These are phyloP conservation scores for Trichonephila clavipes DNA, from an alignment of 1,140 invertebrate genomes.

Conservation along the genomic window DNA sequence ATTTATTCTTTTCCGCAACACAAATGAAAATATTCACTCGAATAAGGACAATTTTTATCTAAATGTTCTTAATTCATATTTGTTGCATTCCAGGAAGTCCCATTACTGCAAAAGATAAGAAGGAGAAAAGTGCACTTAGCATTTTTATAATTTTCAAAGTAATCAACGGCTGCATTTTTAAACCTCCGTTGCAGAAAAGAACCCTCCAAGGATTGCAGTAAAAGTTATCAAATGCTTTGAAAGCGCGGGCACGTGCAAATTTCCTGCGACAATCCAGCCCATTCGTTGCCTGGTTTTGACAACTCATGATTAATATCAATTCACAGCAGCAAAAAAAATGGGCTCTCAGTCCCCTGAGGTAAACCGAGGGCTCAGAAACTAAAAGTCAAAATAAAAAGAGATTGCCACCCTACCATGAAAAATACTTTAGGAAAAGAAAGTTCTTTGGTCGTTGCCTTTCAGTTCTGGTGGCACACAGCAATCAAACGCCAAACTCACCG, in stretches of 20 bases:
- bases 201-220: no score
- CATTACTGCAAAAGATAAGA: no score
- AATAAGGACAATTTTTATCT: no score
- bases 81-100: no score
- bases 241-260: background rate
- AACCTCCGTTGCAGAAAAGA: background rate
- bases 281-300: background rate
- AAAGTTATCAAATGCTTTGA: no score
- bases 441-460: background rate
- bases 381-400: background rate
- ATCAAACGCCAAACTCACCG: background rate
- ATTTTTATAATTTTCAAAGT: background rate
- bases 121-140: background rate
- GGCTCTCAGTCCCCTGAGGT: background rate
- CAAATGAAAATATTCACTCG: no score
- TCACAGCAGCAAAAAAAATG: background rate
- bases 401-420: conserved; percentile 14
- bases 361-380: conserved; percentile 9
- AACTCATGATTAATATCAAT: conserved; percentile 24
- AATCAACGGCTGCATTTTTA: background rate
- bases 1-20: no score
- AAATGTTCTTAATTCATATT: no score
- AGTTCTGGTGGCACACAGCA: background rate
- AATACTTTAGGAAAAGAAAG: background rate
- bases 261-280: background rate